Evolutionary conservation across 2,888 invertebrate species (phyloP).

Genomic region (Cheilosia grossa): DNA sequence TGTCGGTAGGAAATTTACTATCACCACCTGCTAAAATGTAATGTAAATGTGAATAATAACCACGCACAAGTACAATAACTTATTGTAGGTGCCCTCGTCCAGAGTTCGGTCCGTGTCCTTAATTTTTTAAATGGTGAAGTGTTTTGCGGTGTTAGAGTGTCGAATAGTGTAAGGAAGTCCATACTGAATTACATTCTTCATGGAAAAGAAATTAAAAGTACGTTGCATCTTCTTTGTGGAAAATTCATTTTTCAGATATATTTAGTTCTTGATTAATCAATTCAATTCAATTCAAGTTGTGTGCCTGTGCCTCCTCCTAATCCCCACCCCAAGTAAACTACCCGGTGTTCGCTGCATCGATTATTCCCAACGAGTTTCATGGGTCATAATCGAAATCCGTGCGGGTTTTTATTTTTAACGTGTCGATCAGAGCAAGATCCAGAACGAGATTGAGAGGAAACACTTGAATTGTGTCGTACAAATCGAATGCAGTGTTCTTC

Average conservation of each 20-base stretch:
- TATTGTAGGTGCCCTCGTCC: too few species aligned
- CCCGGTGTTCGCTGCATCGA: not conserved
- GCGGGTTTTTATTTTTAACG: not conserved
- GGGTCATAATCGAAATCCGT: not conserved
- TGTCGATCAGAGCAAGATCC: not conserved
- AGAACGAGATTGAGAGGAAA: not conserved
- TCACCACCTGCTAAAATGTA: constrained; percentile 17
- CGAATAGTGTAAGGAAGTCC: too few species aligned
- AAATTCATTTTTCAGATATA: not conserved
- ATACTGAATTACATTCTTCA: too few species aligned
- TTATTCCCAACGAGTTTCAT: constrained; percentile 7
- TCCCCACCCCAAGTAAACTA: not conserved
- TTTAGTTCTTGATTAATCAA: constrained; percentile 6
- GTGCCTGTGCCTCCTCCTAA: not conserved
- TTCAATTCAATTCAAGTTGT: not conserved
- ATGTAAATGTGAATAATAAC: constrained; percentile 14
- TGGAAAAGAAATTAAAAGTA: not conserved
- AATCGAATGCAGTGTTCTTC: not conserved
- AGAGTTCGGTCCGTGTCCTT: not conserved
- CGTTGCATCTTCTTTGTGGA: not conserved
- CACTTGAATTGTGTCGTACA: not conserved
- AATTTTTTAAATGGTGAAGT: too few species aligned
- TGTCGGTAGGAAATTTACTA: constrained; percentile 38
- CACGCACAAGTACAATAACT: not conserved
- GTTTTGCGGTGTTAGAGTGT: too few species aligned